Percentiles rank a stretch among this genome's conserved stretches.
These are phyloP conservation scores for Ferrisia virgata DNA, from an alignment of 2,888 invertebrate genomes.

Conservation along the genomic window DNA sequence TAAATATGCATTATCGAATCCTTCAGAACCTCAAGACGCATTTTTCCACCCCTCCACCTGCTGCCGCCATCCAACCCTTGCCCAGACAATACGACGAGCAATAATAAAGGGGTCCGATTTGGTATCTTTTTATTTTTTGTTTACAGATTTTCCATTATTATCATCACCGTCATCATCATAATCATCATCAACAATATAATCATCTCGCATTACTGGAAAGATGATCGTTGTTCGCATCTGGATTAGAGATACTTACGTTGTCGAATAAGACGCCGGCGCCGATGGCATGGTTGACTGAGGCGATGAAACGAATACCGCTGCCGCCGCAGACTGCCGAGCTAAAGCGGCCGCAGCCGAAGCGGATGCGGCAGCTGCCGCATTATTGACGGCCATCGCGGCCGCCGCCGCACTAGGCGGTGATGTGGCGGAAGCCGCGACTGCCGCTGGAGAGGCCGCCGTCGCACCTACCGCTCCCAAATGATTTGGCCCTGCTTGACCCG, in stretches of 20 bases:
- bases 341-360: conserved; percentile 63
- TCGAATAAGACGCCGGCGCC: conserved; percentile 26
- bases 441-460: conserved; percentile 55
- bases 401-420: conserved; percentile 54
- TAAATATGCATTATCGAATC: not conserved
- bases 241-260: conserved; percentile 26
- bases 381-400: conserved; percentile 56
- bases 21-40: not conserved
- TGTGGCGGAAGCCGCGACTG: conserved; percentile 67
- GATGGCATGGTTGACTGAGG: conserved; percentile 44
- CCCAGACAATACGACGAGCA: not conserved
- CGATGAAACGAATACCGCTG: conserved; percentile 63
- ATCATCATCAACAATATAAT: too few species aligned
- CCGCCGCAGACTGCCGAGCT: conserved; percentile 67
- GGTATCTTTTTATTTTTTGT: too few species aligned
- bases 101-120: too few species aligned
- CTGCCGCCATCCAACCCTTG: not conserved
- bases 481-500: not conserved
- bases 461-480: conserved; percentile 53
- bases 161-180: too few species aligned
- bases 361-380: conserved; percentile 21
- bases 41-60: not conserved
- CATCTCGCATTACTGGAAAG: not conserved
- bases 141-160: not conserved
- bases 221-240: not conserved